Evolutionary conservation across 2,113 vertebrate genomes (phyloP).

Genomic region (Rhombomys opimus): DNA sequence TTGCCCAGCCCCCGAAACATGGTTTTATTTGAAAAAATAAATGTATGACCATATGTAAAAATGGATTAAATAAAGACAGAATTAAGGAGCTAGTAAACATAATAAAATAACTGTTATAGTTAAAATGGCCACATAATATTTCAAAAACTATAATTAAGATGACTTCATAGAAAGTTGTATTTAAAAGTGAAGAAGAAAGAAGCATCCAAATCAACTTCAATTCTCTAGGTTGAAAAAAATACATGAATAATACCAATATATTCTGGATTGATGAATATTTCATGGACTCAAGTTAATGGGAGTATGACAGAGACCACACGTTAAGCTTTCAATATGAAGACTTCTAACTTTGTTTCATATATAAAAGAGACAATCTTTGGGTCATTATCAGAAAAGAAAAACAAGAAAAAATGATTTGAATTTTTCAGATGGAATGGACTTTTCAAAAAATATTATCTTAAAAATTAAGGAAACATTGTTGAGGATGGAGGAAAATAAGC

Average conservation of each 20-base stretch:
- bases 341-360: not conserved
- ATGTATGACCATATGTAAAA: not conserved
- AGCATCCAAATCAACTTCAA: not conserved
- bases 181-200: not conserved
- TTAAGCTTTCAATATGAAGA: not conserved
- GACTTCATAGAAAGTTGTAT: not conserved
- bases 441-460: not conserved
- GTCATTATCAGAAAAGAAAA: not conserved
- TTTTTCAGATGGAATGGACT: not conserved
- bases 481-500: not conserved
- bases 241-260: not conserved
- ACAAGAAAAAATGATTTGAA: not conserved
- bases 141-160: not conserved
- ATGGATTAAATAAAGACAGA: not conserved
- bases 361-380: not conserved
- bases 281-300: not conserved
- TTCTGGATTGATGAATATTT: not conserved
- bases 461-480: not conserved
- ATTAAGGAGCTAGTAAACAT: not conserved
- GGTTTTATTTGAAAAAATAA: slow-evolving; percentile 22
- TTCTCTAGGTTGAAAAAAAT: slow-evolving; percentile 7
- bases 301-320: not conserved
- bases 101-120: not conserved
- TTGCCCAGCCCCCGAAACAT: no score
- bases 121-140: not conserved